Evolutionary conservation across 2,113 vertebrate species (phyloP), one percentile per base, ranked within the genome.

Genomic region (Rhinopomastus cyanomelas): DNA sequence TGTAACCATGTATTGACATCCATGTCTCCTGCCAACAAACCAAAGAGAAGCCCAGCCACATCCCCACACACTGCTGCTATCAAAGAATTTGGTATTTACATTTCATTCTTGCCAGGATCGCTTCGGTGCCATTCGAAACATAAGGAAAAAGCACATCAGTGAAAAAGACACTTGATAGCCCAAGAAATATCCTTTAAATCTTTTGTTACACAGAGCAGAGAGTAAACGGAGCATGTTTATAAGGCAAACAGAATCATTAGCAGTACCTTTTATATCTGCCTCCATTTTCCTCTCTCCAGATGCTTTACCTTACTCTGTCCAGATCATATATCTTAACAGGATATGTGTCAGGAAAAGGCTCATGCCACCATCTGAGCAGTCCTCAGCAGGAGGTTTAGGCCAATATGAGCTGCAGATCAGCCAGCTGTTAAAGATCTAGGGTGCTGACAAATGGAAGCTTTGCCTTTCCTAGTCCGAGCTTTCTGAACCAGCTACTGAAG

Each of bases 41-140:
- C 20, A 37, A 83, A 79, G 7, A 68, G 27, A 56, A 85, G 32
- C 30, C 16, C 64, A 87, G 39, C 6, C 30, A 69, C 32, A 60
- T 32, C 49, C 39, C 27, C 60, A 66, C 1, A 26, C 85, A 34
- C 29, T 65, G 56, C 16, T 53, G 16, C 26, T 85, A 79, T 67
- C 52, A 67, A 76, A 83, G n/a, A 67, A 72, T 22, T 74, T 29
- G 29, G 8, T 65, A 57, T 91, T 92, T 89, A 56, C 36, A 7
- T 72, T 87, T 87, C 68, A 61, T 69, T 84, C 51, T 60, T 67
- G 11, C 6, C 61, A 81, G 3, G 2, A 86, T 75, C 12, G 9
- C 81, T 85, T 32, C 56, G 44, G 42, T 80, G 82, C 89, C 87
- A 85, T 79, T 34, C 89, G 67, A 93, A 92, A 92, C 64, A 80